Conservation (phyloP, 2,797 vertebrate genomes). For the Danionella dracula region DNA sequence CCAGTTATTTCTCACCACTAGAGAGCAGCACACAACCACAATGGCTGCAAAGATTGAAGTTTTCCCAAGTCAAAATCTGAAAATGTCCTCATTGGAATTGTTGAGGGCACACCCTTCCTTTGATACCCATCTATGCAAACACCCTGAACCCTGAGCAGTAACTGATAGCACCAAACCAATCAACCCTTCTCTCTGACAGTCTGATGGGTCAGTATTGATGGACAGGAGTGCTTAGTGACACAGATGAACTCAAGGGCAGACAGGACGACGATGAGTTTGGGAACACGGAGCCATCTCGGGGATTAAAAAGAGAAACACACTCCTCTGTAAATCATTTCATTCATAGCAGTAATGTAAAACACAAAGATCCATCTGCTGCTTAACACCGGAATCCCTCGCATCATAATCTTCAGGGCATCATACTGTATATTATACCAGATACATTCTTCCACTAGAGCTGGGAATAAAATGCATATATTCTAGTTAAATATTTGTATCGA, state of each 20-base stretch:
- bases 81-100: not conserved
- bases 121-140: slow-evolving; percentile 8
- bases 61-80: no score
- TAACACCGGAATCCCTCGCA: not conserved
- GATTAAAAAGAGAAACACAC: slow-evolving; percentile 42
- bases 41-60: not conserved
- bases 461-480: no score
- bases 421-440: not conserved
- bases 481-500: no score
- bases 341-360: slow-evolving; percentile 17
- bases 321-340: slow-evolving; percentile 33
- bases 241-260: slow-evolving; percentile 32
- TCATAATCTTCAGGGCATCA: slow-evolving; percentile 13
- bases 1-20: slow-evolving; percentile 31
- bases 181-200: slow-evolving; percentile 15
- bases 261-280: not conserved
- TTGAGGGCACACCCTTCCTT: not conserved
- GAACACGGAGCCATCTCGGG: slow-evolving; percentile 2
- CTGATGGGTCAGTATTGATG: not conserved
- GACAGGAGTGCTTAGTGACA: not conserved
- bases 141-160: not conserved
- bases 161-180: slow-evolving; percentile 20
- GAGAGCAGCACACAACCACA: slow-evolving; percentile 33
- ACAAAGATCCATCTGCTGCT: slow-evolving; percentile 45
- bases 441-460: no score